Conservation (phyloP, 2,888 invertebrate genomes). For the Xanthorhoe designata region DNA sequence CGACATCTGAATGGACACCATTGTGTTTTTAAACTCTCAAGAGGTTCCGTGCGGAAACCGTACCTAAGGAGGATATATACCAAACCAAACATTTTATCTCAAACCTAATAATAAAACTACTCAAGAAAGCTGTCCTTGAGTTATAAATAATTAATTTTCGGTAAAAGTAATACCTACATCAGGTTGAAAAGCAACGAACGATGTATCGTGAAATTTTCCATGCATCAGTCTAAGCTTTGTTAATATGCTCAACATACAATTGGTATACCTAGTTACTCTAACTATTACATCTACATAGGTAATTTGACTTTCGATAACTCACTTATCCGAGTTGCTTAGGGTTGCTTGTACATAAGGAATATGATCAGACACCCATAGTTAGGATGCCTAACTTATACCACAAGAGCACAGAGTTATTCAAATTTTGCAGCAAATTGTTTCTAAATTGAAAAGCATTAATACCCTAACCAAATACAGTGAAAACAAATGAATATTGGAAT, state of each 20-base stretch:
- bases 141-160: background rate
- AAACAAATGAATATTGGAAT: slow-evolving; percentile 2
- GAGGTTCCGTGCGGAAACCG: background rate
- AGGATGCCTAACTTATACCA: background rate
- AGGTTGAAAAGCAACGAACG: background rate
- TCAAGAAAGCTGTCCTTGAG: background rate
- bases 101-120: slow-evolving; percentile 1
- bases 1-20: no score
- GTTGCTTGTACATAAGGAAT: background rate
- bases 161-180: background rate
- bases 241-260: background rate
- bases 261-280: background rate
- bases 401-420: background rate
- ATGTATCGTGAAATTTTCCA: background rate
- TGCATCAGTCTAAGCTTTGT: background rate
- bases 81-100: background rate
- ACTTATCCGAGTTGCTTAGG: background rate
- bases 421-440: background rate
- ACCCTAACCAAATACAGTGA: background rate
- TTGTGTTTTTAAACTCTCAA: background rate
- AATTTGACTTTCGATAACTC: background rate
- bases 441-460: background rate
- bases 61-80: background rate
- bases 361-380: background rate
- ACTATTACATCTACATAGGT: slow-evolving; percentile 1